phyloP scores from a whole-genome alignment of 2,888 invertebrate species.

The Ashinkailepas kermadecensis region DNA sequence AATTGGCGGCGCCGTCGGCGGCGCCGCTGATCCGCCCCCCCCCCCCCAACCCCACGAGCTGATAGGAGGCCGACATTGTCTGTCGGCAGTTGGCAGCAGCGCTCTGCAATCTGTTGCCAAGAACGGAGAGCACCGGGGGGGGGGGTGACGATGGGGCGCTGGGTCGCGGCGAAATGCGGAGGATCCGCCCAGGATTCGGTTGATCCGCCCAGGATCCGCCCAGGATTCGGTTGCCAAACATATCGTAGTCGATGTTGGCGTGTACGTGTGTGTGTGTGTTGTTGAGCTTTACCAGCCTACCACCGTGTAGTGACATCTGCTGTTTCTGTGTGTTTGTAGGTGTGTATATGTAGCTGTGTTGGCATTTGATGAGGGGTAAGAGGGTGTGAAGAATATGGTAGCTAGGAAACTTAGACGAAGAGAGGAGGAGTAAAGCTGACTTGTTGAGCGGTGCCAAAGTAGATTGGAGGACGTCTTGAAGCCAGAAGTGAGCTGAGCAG shows the following conservation, averaged over 20 bases:
- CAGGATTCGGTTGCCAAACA: not conserved
- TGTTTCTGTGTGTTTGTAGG: no score
- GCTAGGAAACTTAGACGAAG: no score
- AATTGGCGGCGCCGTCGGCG: not conserved
- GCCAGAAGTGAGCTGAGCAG: no score
- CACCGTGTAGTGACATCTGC: no score
- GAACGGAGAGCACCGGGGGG: not conserved
- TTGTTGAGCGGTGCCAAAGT: no score
- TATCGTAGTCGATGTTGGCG: not conserved
- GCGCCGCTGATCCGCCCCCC: not conserved
- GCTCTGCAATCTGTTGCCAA: not conserved
- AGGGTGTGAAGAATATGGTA: no score
- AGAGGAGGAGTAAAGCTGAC: no score
- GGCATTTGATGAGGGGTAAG: no score
- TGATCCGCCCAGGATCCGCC: not conserved
- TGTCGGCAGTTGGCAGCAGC: not conserved
- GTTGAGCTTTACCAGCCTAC: no score
- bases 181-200: not conserved
- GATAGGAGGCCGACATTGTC: not conserved
- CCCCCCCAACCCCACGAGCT: not conserved
- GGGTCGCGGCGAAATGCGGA: not conserved
- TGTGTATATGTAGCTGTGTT: no score
- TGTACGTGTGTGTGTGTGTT: not conserved
- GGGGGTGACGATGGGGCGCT: not conserved
- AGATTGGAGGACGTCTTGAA: no score